Evolutionary conservation across 2,888 invertebrate genomes (phyloP).

Genomic region (Norana najaformis): DNA sequence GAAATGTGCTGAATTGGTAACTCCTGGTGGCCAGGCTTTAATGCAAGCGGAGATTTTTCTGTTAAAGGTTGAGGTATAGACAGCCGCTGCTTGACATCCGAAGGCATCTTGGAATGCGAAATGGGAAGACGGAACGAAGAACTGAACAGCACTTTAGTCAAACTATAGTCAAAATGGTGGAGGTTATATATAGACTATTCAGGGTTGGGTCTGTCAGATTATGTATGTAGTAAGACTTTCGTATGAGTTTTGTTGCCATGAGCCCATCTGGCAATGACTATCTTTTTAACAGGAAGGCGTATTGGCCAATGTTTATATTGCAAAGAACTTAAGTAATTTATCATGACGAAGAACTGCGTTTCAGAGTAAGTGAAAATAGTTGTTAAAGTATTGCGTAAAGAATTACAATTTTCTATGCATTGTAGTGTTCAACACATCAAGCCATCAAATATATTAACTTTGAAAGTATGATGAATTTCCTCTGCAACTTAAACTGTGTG

Average conservation of each 20-base stretch:
- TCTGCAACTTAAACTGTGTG: not conserved
- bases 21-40: not conserved
- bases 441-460: not conserved
- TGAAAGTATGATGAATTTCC: not conserved
- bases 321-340: not conserved
- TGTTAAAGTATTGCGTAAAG: not conserved
- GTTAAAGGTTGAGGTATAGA: not conserved
- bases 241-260: not conserved
- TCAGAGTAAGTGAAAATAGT: not conserved
- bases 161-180: not conserved
- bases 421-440: not conserved
- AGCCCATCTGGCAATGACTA: not conserved
- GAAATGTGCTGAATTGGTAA: not conserved
- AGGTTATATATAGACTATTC: not conserved
- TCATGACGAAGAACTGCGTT: too few relatives aligned
- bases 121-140: not conserved
- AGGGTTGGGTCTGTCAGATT: too few relatives aligned
- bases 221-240: too few relatives aligned
- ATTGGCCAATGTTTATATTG: not conserved
- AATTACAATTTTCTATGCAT: not conserved
- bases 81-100: not conserved
- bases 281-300: not conserved
- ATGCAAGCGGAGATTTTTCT: not conserved
- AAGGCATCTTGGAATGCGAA: not conserved
- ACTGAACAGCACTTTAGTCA: not conserved